Evolutionary conservation across 2,113 vertebrate species (phyloP), one percentile per base, ranked within the genome.

Genomic region (Chlamydotis undulata): DNA sequence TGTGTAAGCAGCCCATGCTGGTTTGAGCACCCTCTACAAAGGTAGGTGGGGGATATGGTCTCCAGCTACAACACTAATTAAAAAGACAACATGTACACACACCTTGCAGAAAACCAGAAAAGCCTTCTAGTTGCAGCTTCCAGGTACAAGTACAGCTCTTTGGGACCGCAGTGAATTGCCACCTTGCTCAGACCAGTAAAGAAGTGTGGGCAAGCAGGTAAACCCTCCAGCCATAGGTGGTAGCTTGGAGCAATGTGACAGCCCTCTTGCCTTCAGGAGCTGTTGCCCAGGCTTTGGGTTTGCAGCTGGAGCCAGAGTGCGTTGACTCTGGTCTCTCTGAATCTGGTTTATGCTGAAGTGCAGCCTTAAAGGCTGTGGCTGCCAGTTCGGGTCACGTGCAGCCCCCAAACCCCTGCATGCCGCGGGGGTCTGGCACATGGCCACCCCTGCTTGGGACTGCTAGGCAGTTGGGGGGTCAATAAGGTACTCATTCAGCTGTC

Each of bases 381-480:
- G 60, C 21, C 41, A 21, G 19, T 6, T 4, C 0, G 1, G 55
- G 21, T 4, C 43, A 37, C 0, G 21, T 5, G 31, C 55, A 63
- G 21, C 22, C 26, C 68, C 37, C 2, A 35, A 59, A 11, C 1
- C 6, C 19, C 33, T 33, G 55, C 10, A 2, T 50, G 37, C 49
- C 2, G 2, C 1, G 7, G 55, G 45, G 35, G 5, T 47, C 31
- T 60, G 83, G 31, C 37, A 45, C 31, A 31, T 0, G 5, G 49
- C 45, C 64, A 22, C 16, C 19, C 65, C 4, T 3, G 14, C 39
- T 10, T 55, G 57, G 59, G 75, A 33, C 26, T 74, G 52, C 24
- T n/a, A 8, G 23, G 50, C 39, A 56, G 25, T 23, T 25, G 14
- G 7, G 43, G 31, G 19, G 17, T 47, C 53, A 55, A n/a, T n/a